Evolutionary conservation across 2,888 invertebrate genomes (phyloP).

Genomic region (Idaea aversata): DNA sequence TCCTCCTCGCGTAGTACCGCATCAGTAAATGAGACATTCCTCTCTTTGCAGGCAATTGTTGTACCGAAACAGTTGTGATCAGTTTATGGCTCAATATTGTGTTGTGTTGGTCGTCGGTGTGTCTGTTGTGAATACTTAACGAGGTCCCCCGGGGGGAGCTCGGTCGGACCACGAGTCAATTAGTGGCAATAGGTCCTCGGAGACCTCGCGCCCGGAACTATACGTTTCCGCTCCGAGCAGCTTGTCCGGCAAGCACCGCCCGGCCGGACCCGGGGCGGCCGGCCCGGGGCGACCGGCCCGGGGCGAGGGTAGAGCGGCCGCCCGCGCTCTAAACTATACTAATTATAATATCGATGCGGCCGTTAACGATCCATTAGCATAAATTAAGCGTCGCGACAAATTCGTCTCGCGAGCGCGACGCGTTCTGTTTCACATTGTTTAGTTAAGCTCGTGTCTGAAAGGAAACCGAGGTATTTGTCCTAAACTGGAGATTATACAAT

Average conservation of each 20-base stretch:
- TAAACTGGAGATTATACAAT: slow-evolving; percentile 29
- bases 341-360: slow-evolving; percentile 53
- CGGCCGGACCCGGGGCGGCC: slow-evolving; percentile 8
- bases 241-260: neutral
- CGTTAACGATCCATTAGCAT: slow-evolving; percentile 70
- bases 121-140: slow-evolving; percentile 29
- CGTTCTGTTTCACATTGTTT: slow-evolving; percentile 49
- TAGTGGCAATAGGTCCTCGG: slow-evolving; percentile 11
- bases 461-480: slow-evolving; percentile 52
- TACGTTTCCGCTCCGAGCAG: neutral
- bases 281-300: slow-evolving; percentile 12
- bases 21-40: neutral
- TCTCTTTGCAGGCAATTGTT: slow-evolving; percentile 6
- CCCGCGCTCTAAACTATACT: slow-evolving; percentile 38
- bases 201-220: neutral
- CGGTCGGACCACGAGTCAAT: slow-evolving; percentile 11
- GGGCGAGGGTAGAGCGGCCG: slow-evolving; percentile 15
- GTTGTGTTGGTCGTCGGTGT: slow-evolving; percentile 15
- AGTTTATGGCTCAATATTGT: slow-evolving; percentile 34
- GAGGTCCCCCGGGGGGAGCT: slow-evolving; percentile 14
- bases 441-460: slow-evolving; percentile 41
- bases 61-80: slow-evolving; percentile 28
- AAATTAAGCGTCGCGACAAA: slow-evolving; percentile 66
- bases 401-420: slow-evolving; percentile 34
- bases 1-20: too few species aligned